Conservation (phyloP, 2,113 vertebrate species). For the Rhipidura dahli region DNA sequence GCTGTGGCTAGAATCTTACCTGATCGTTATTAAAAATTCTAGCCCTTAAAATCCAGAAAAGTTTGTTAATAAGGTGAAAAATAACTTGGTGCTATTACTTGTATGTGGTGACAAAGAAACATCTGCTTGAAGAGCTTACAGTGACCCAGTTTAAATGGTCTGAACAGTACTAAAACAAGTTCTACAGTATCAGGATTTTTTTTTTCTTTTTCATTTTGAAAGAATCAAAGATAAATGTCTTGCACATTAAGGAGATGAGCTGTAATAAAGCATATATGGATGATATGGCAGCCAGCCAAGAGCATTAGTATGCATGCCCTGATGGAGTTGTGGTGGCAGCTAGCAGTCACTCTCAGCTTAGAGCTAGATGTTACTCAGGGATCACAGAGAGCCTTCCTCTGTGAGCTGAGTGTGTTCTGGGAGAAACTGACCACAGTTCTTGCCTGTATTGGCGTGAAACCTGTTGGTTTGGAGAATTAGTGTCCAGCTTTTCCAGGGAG, state of each 20-base stretch:
- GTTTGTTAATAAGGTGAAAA: background rate
- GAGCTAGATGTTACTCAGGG: background rate
- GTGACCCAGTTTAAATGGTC: background rate
- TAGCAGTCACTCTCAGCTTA: background rate
- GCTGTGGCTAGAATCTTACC: background rate
- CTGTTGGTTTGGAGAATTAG: background rate
- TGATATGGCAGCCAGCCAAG: slow-evolving; percentile 44
- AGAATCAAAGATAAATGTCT: slow-evolving; percentile 50
- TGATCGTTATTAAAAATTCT: background rate
- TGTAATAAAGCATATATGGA: slow-evolving; percentile 40
- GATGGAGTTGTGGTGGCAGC: background rate
- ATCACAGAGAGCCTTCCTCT: background rate
- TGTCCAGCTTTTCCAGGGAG: background rate
- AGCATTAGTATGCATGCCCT: slow-evolving; percentile 8
- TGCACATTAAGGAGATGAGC: slow-evolving; percentile 40
- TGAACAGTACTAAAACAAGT: background rate
- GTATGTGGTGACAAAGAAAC: background rate
- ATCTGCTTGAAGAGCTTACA: slow-evolving; percentile 4
- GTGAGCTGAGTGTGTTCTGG: background rate
- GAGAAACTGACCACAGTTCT: background rate
- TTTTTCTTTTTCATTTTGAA: slow-evolving; percentile 7
- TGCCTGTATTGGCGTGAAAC: background rate
- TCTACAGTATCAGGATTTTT: background rate
- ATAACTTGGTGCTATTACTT: background rate
- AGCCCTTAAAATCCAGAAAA: background rate